These are phyloP conservation scores for Mormyrus hasselquistii DNA, from an alignment of 2,797 vertebrate genomes.

Conservation along the genomic window DNA sequence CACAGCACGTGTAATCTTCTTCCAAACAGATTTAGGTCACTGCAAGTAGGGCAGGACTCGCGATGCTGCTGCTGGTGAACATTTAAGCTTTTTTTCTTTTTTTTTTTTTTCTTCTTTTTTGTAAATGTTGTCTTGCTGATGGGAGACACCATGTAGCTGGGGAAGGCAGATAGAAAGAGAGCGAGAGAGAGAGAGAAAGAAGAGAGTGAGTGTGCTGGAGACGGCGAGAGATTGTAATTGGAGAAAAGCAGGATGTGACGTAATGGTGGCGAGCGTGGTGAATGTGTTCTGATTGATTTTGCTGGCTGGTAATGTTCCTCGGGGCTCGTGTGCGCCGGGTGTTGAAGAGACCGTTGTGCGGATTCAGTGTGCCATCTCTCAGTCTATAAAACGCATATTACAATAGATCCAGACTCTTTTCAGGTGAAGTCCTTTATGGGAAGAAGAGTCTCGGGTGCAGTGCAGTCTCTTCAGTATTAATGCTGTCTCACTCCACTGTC, in stretches of 20 bases:
- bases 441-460: neutral
- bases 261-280: neutral
- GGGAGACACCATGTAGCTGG: neutral
- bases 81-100: neutral
- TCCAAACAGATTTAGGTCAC: slow-evolving; percentile 16
- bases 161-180: neutral
- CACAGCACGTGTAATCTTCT: neutral
- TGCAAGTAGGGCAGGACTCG: slow-evolving; percentile 13
- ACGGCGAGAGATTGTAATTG: neutral
- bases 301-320: slow-evolving; percentile 5
- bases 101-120: neutral
- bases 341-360: neutral
- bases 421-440: neutral
- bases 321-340: neutral
- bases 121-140: neutral
- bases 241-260: neutral
- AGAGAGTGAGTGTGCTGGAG: neutral
- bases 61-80: neutral
- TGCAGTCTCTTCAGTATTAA: too few relatives aligned
- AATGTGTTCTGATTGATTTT: slow-evolving; percentile 13
- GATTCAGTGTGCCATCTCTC: neutral
- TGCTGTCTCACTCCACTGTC: neutral
- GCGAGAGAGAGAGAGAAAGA: neutral
- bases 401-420: neutral
- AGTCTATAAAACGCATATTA: neutral